Evolutionary conservation across 1,140 invertebrate species (phyloP).

Genomic region (Drosophila kurseongensis): DNA sequence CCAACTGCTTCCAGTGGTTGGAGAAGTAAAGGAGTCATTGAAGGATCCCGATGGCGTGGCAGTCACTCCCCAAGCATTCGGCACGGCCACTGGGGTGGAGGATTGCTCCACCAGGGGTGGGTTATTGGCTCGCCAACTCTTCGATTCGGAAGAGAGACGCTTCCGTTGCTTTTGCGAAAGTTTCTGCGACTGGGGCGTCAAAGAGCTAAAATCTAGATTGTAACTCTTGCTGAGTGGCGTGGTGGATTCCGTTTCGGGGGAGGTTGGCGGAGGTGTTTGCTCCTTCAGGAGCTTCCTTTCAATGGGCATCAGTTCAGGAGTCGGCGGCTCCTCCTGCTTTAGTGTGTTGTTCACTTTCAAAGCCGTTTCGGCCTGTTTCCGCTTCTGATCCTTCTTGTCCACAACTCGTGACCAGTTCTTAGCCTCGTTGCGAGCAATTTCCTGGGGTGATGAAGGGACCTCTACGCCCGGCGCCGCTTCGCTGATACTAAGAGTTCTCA

Average conservation of each 20-base stretch:
- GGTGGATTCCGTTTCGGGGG: constrained; percentile 28
- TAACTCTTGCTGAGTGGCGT: constrained; percentile 61
- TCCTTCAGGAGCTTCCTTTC: constrained; percentile 42
- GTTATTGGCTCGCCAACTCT: constrained; percentile 44
- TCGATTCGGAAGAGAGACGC: constrained; percentile 78
- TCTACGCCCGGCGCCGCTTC: constrained; percentile 33
- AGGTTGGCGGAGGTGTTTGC: constrained; percentile 31
- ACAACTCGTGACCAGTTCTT: constrained; percentile 74
- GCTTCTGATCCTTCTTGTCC: constrained; percentile 79
- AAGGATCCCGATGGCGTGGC: constrained; percentile 26
- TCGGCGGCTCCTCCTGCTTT: constrained; percentile 66
- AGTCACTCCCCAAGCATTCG: constrained; percentile 75
- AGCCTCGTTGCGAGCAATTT: constrained; percentile 27
- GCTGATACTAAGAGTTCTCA: constrained; percentile 64
- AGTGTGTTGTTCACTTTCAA: constrained; percentile 81
- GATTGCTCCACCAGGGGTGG: constrained; percentile 26
- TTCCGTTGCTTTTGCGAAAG: constrained; percentile 87
- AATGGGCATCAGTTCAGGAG: constrained; percentile 26
- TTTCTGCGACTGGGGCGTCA: constrained; percentile 80
- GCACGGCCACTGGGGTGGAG: constrained; percentile 48
- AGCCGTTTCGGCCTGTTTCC: constrained; percentile 72
- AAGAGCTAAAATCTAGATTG: constrained; percentile 72
- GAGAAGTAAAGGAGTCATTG: constrained; percentile 35
- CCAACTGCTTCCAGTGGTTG: constrained; percentile 54
- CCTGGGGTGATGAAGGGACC: constrained; percentile 9